These are phyloP conservation scores for Parotocinclus haroldoi DNA, from an alignment of 2,797 vertebrate species.

Conservation along the genomic window DNA sequence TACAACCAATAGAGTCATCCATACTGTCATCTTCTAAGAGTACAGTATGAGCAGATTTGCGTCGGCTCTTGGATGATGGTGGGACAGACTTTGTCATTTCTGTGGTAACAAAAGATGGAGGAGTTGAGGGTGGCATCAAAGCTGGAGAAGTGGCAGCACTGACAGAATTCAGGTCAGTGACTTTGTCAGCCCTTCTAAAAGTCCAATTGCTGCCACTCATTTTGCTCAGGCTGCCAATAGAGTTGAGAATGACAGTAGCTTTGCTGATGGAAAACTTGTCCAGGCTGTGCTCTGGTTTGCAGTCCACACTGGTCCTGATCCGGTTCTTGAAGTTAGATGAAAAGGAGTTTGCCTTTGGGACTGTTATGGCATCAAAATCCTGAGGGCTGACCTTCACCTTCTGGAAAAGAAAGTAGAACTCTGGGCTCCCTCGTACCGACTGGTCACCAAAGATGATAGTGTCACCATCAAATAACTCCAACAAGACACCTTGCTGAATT, in stretches of 20 bases:
- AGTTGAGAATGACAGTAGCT: conserved; percentile 86
- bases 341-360: conserved; percentile 78
- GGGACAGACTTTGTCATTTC: conserved; percentile 45
- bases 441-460: conserved; percentile 80
- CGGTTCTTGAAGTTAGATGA: conserved; percentile 75
- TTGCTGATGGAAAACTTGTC: conserved; percentile 72
- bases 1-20: conserved; percentile 59
- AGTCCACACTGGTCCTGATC: conserved; percentile 70
- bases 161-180: conserved; percentile 17
- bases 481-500: conserved; percentile 70
- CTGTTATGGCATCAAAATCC: conserved; percentile 87
- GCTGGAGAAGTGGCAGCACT: conserved; percentile 7
- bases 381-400: conserved; percentile 85
- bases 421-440: conserved; percentile 64
- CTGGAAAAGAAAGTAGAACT: conserved; percentile 92
- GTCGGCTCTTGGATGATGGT: conserved; percentile 71
- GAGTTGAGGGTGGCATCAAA: conserved; percentile 56
- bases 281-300: conserved; percentile 59
- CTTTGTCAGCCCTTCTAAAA: conserved; percentile 67
- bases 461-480: conserved; percentile 82
- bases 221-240: conserved; percentile 90
- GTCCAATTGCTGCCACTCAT: conserved; percentile 81
- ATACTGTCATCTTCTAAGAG: conserved; percentile 83
- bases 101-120: conserved; percentile 45
- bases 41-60: conserved; percentile 87